Evolutionary conservation across 2,797 vertebrate genomes (phyloP).

Genomic region (Hafferia zeledoni): DNA sequence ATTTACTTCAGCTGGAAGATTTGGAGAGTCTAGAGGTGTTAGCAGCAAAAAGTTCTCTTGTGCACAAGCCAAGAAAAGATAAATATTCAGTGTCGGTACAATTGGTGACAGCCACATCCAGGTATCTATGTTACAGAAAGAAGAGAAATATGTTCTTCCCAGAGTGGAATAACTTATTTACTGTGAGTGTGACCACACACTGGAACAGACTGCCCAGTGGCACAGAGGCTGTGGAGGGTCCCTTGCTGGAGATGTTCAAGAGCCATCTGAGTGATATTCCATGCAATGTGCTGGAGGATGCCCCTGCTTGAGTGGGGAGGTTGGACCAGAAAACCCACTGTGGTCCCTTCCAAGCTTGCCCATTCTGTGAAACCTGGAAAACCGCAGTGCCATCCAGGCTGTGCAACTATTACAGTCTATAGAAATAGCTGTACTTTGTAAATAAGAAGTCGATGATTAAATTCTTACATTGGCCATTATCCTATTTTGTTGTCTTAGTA

Average conservation of each 20-base stretch:
- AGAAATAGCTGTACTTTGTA: not conserved
- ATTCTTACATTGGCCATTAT: not conserved
- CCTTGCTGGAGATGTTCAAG: not conserved
- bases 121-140: not conserved
- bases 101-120: not conserved
- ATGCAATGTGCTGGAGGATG: not conserved
- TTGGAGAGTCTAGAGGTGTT: not conserved
- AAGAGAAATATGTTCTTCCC: not conserved
- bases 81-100: not conserved
- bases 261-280: not conserved
- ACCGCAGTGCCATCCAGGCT: not conserved
- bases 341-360: not conserved
- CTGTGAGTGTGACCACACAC: not conserved
- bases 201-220: not conserved
- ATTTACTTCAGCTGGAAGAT: constrained; percentile 5
- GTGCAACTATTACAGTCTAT: not conserved
- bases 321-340: not conserved
- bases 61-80: not conserved
- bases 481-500: not conserved
- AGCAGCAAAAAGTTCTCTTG: not conserved
- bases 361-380: not conserved
- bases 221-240: not conserved
- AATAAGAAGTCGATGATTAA: not conserved
- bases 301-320: not conserved
- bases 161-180: not conserved